Evolutionary conservation across 2,113 vertebrate genomes (phyloP), one percentile per base, ranked within the genome.

Genomic region (Abramis brama): DNA sequence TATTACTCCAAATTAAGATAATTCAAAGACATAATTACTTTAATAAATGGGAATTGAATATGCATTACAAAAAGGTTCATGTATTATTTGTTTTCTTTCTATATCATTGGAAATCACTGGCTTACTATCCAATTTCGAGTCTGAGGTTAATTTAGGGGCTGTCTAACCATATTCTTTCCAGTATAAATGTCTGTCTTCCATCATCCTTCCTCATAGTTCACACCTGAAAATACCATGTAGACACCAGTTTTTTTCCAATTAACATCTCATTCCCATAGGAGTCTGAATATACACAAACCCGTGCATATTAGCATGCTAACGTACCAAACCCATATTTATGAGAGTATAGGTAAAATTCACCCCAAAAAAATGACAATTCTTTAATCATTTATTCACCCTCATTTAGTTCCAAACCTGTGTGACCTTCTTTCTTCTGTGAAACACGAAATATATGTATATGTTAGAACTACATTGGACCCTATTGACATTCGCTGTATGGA

Each of bases 181-280:
- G 33, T 66, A 25, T 62, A 25, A 11, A 25, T 1, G 5, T 21
- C 3, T 19, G 7, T 23, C 19, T 73, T 43, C 70, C 36, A 43
- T 73, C 39, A 23, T 43, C 36, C 5, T 43, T 94, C 93, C 95
- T 92, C 79, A 88, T 93, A 92, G 93, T 95, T 96, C 93, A 93
- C 95, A 93, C 93, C 93, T 96, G 94, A 93, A 95, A 94, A 94
- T 94, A 94, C 94, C 95, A 93, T 90, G 93, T 93, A 94, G 93
- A 95, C 95, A 93, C 79, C 93, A 91, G 91, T 0, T 95, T 94
- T 91, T 91, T 95, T 92, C 93, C 94, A 96, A 96, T 95, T 96
- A 96, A 94, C 93, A 94, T 88, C 91, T 94, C 90, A 91, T 90
- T 93, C 95, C 94, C 93, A 91, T 77, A 82, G 94, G 92, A 91